phyloP scores from a whole-genome alignment of 2,888 invertebrate species.

The Coleophora deauratella region DNA sequence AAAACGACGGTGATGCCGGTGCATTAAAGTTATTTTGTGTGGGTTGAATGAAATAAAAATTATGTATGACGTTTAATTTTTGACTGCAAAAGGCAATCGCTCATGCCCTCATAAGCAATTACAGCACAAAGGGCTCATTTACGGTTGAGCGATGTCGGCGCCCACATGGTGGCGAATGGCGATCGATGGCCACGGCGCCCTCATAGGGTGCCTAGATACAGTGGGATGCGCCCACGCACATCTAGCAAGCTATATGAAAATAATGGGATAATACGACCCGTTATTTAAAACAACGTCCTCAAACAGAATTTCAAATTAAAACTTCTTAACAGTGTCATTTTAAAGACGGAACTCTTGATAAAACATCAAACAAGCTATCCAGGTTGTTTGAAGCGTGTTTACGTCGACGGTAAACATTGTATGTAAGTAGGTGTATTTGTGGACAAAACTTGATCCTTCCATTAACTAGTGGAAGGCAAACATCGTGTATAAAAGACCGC shows the following conservation, averaged over 20 bases:
- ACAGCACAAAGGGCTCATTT: conserved; percentile 64
- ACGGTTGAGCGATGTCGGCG: conserved; percentile 41
- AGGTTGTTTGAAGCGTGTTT: too few relatives aligned
- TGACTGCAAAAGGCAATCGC: conserved; percentile 59
- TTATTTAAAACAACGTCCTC: too few relatives aligned
- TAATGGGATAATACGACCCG: too few relatives aligned
- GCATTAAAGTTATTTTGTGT: conserved; percentile 15
- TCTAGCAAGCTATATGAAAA: conserved; percentile 11
- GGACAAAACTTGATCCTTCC: conserved; percentile 41
- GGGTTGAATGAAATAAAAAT: conserved; percentile 15
- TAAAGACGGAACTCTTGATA: not conserved
- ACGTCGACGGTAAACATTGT: conserved; percentile 13
- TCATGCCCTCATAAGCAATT: conserved; percentile 61
- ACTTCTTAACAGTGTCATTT: too few relatives aligned
- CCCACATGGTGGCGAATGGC: conserved; percentile 43
- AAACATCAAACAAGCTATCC: not conserved
- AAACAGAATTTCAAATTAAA: too few relatives aligned
- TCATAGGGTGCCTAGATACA: conserved; percentile 32
- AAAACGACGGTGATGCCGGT: conserved; percentile 13
- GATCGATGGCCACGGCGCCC: conserved; percentile 32
- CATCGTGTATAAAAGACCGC: conserved; percentile 47
- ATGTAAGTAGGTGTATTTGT: conserved; percentile 27
- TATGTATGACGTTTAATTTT: conserved; percentile 30
- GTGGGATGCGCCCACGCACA: conserved; percentile 47
- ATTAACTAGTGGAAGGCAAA: conserved; percentile 53